Base-by-base conservation (phyloP, 2,888 invertebrate species). In the Andrena dorsata region DNA sequence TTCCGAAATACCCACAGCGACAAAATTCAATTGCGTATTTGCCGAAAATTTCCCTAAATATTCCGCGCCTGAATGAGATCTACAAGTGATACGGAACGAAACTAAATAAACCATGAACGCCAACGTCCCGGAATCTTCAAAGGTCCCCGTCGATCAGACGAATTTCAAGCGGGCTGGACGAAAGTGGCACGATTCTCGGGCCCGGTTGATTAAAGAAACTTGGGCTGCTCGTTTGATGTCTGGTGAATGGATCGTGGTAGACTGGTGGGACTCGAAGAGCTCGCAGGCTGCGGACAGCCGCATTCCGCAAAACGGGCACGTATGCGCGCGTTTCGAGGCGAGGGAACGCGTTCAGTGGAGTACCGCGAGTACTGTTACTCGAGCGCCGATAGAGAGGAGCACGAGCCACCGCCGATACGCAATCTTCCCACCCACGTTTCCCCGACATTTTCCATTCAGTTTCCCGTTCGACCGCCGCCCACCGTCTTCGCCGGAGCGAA, bases 361-460 rank as follows among this genome's bases (percentile, higher is more conserved):
- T 77, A 69, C 53, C 60, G 58, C 26, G 68, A 73, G 64, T 83
- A 69, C 73, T 72, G 78, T 70, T 82, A 78, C 65, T 51, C 66
- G 71, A 32, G 47, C 10, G 6, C 56, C 30, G 51, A 60, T 56
- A 32, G n/a, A 80, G 77, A 80, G 53, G 60, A 70, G 76, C 69
- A 41, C 47, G 47, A 79, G 56, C 53, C 51, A 61, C 41, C 51
- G 26, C 30, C 23, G 75, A 73, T 79, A 70, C 66, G 76, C 73
- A 60, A 63, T 81, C 79, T 71, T 74, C 72, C 64, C 82, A 74
- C 85, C 86, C 80, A 88, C 88, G 86, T 84, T 77, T 73, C 82
- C 76, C 66, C 64, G 28, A 65, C 79, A 84, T 84, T 87, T 86
- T 77, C 84, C 86, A 89, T 87, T 88, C 84, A 85, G 70, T 86